Percentiles rank a stretch among this genome's conserved stretches.
These are phyloP conservation scores for Protula sp. DNA, from an alignment of 2,888 invertebrate species.

Conservation along the genomic window DNA sequence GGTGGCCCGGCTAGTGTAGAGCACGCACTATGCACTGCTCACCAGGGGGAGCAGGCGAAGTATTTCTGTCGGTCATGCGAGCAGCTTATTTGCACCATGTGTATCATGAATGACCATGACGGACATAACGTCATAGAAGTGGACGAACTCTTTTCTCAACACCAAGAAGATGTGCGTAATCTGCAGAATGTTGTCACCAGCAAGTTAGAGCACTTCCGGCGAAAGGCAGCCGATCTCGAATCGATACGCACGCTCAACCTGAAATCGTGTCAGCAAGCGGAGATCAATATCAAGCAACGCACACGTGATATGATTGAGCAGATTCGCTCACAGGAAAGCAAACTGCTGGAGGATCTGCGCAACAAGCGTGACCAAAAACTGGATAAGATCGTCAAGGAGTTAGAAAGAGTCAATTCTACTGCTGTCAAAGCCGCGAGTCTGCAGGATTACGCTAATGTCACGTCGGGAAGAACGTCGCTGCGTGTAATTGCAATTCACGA, in stretches of 20 bases:
- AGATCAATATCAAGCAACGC: conserved; percentile 21
- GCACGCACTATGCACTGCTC: conserved; percentile 17
- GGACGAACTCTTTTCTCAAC: conserved; percentile 14
- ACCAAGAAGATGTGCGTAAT: conserved; percentile 18
- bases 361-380: conserved; percentile 18
- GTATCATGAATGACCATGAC: conserved; percentile 25
- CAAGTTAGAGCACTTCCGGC: conserved; percentile 13
- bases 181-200: conserved; percentile 15
- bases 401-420: conserved; percentile 15
- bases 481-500: conserved; percentile 23
- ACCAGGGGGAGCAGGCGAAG: conserved; percentile 18
- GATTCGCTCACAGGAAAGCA: conserved; percentile 11
- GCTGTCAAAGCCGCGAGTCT: conserved; percentile 15
- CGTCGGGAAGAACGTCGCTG: conserved; percentile 9
- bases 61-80: conserved; percentile 24
- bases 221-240: conserved; percentile 17
- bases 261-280: conserved; percentile 19
- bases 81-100: conserved; percentile 24
- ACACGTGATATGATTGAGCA: conserved; percentile 13
- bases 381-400: conserved; percentile 13
- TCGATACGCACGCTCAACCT: conserved; percentile 14
- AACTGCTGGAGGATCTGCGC: conserved; percentile 18
- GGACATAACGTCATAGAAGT: conserved; percentile 23
- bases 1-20: not conserved
- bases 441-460: conserved; percentile 15